Evolutionary conservation across 2,797 vertebrate species (phyloP), one percentile per base, ranked within the genome.

Genomic region (Pseudochaenichthys georgianus): DNA sequence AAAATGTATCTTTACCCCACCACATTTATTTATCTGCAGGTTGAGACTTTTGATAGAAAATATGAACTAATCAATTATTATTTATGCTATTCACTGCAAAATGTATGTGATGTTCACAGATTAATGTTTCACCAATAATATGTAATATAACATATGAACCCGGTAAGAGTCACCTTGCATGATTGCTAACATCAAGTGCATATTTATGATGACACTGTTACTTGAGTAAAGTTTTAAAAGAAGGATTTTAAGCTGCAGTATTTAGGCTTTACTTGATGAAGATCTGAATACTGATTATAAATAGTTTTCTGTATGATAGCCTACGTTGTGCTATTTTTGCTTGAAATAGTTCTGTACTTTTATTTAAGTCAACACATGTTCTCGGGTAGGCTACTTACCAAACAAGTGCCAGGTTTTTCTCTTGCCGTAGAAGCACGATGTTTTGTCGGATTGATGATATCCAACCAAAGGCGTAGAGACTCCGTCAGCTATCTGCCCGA

Each of bases 321-420:
- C 3, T 52, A 53, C 13, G 23, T 52, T 19, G 6, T 19, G 34
- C n/a, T 8, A 7, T 3, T 34, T 34, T 34, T 13, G 12, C 16
- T 55, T 4, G 3, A n/a, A 46, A 55, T 13, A 42, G 4, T 34
- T 31, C 3, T 16, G n/a, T 3, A 48, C 17, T 46, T 28, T 6
- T 4, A 17, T n/a, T 38, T n/a, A 3, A 10, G 28, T 57, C 31
- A n/a, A 9, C 2, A 3, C 15, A 3, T 16, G 63, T 34, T 45
- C 11, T 23, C 42, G 9, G 28, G 43, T 42, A 28, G 28, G 4
- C 28, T 28, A 86, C 96, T 94, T 87, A 96, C 96, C 95, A 21
- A 95, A 66, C 19, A 97, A 91, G 78, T 97, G 96, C 96, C 97
- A 97, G 13, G 93, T 87, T 64, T 97, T 97, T 51, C 96, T 95